Conservation (phyloP, 1,140 invertebrate species). For the Lasioglossum baleicum region DNA sequence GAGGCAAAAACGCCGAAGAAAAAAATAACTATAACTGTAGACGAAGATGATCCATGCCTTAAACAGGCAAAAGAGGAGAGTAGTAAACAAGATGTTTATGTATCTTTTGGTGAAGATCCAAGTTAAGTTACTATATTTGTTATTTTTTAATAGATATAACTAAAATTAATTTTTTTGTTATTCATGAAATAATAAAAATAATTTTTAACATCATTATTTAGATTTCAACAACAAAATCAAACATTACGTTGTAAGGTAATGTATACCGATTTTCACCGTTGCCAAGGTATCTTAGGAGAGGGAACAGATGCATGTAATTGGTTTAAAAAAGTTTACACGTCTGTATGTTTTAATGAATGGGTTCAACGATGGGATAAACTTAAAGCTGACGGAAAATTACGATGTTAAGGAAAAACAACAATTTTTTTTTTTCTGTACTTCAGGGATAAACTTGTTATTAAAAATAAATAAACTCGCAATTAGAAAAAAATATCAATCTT, state of each 20-base stretch:
- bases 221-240: conserved; percentile 76
- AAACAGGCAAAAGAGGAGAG: conserved; percentile 8
- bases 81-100: background rate
- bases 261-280: conserved; percentile 75
- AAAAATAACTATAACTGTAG: conserved; percentile 49
- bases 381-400: conserved; percentile 55
- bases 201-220: conserved; percentile 31
- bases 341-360: conserved; percentile 70
- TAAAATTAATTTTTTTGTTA: conserved; percentile 2
- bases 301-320: conserved; percentile 67
- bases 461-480: conserved; percentile 18
- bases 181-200: no score
- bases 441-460: background rate
- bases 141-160: no score
- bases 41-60: conserved; percentile 62
- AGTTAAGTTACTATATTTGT: conserved; percentile 45
- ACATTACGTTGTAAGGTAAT: conserved; percentile 73
- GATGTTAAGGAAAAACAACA: conserved; percentile 52
- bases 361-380: conserved; percentile 68
- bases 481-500: conserved; percentile 64
- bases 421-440: conserved; percentile 46
- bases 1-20: conserved; percentile 14
- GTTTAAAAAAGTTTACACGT: conserved; percentile 69
- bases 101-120: conserved; percentile 60
- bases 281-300: conserved; percentile 70